Percentiles rank a stretch among this genome's conserved stretches.
Conservation (phyloP, 2,888 invertebrate genomes). For the Xanthia icteritia region DNA sequence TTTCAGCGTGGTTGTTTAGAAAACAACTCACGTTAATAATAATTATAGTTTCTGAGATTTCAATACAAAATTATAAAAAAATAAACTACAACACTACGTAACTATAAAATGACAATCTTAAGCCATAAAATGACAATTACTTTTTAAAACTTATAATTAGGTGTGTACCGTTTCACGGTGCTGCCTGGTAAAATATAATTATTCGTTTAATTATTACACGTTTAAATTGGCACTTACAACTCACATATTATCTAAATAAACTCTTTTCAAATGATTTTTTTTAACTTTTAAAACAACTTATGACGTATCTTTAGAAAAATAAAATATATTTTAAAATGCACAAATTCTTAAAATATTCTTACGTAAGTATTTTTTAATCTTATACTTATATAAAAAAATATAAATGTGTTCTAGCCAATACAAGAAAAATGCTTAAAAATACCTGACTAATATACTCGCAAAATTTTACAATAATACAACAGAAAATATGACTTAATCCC, state of each 20-base stretch:
- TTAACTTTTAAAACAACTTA: neutral
- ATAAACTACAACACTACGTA: conserved; percentile 7
- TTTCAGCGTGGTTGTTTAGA: neutral
- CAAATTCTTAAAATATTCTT: conserved; percentile 17
- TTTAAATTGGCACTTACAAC: conserved; percentile 46
- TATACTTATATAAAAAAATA: neutral
- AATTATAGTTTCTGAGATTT: conserved; percentile 13
- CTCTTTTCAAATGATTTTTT: neutral
- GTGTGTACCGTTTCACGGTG: conserved; percentile 38
- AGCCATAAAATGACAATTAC: conserved; percentile 14
- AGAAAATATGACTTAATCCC: conserved; percentile 8
- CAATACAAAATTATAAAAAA: conserved; percentile 24
- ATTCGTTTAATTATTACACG: neutral
- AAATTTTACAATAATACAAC: conserved; percentile 36
- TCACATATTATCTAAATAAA: conserved; percentile 24
- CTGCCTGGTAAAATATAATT: conserved; percentile 39
- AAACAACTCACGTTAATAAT: neutral
- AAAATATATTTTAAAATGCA: conserved; percentile 41
- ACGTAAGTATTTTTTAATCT: conserved; percentile 30
- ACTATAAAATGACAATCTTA: conserved; percentile 46
- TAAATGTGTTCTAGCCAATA: conserved; percentile 19
- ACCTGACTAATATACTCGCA: conserved; percentile 46
- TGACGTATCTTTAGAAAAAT: conserved; percentile 1
- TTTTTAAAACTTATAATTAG: conserved; percentile 26
- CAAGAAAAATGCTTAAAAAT: conserved; percentile 41